Base-by-base conservation (phyloP, 1,140 invertebrate genomes). In the Cydia splendana region DNA sequence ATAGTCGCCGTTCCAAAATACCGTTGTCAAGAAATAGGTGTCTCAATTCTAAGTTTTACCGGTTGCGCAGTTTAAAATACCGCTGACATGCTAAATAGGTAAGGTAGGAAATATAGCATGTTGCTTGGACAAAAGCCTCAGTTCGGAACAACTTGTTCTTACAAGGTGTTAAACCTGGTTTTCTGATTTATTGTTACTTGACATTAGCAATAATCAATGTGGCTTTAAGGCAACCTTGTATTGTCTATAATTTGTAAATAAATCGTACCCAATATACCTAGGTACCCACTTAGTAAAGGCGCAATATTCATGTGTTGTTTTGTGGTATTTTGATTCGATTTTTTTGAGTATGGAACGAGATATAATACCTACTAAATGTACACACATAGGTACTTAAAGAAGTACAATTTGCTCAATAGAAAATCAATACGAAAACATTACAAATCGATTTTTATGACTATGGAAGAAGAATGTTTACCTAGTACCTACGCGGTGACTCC, bases 111-210 rank as follows among this genome's bases (percentile, higher is more conserved):
- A 45, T 12, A 48, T 48, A 82, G 79, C 78, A 79, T 73, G 75
- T 76, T 79, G 71, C 82, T 69, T 81, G 75, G 79, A 85, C 81
- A 83, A 83, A 82, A 85, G 80, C 80, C 76, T 78, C 75, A 80
- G 77, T 76, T 67, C 73, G 75, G 77, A 82, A 84, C 86, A 84
- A 87, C 80, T 85, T 85, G 86, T 87, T 87, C 83, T 83, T 84
- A 87, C 82, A 81, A 83, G 82, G 82, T 86, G 82, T 85, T 81
- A 82, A 83, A 83, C 80, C 82, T 85, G 81, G 77, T 84, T 85
- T 82, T 80, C 80, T 84, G 82, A 85, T 86, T 86, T 86, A 86
- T 84, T 81, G 74, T 79, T 77, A 71, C 65, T 76, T 78, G 74
- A 45, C 80, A 84, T 85, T 84, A 80, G 82, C 79, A 81, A 83